Evolutionary conservation across 2,888 invertebrate genomes (phyloP).

Genomic region (Calephelis perditalis): DNA sequence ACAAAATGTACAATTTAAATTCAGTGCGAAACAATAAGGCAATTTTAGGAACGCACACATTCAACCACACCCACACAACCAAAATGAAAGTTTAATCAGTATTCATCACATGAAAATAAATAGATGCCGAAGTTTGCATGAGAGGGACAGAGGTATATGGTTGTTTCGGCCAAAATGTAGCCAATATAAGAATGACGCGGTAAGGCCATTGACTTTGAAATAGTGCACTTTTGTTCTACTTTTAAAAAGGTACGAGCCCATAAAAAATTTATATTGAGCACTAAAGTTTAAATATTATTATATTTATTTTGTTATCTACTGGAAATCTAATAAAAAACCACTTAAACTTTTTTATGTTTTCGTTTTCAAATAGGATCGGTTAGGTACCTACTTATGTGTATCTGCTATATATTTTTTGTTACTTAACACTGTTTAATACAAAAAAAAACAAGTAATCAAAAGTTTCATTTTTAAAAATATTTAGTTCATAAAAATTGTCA

Average conservation of each 20-base stretch:
- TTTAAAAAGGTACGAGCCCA: conserved; percentile 32
- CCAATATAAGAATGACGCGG: conserved; percentile 76
- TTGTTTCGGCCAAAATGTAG: conserved; percentile 70
- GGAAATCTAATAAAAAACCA: too few relatives aligned
- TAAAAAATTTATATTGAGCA: conserved; percentile 14
- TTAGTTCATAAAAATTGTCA: too few relatives aligned
- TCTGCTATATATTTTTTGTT: too few relatives aligned
- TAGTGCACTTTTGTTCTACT: conserved; percentile 43
- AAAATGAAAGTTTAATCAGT: conserved; percentile 71
- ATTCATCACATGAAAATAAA: conserved; percentile 70
- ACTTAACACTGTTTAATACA: too few relatives aligned
- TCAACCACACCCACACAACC: conserved; percentile 46
- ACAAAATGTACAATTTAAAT: conserved; percentile 43
- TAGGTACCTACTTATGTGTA: too few relatives aligned
- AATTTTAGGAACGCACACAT: conserved; percentile 63
- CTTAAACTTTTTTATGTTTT: too few relatives aligned
- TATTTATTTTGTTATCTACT: too few relatives aligned
- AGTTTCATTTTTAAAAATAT: too few relatives aligned
- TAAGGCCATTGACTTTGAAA: conserved; percentile 65
- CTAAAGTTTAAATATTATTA: too few relatives aligned
- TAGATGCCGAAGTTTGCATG: conserved; percentile 39
- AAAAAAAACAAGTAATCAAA: too few relatives aligned
- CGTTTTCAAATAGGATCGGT: too few relatives aligned
- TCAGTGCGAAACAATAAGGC: conserved; percentile 51
- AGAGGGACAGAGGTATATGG: conserved; percentile 51